Evolutionary conservation across 2,888 invertebrate genomes (phyloP).

Genomic region (Pheosia gnoma): DNA sequence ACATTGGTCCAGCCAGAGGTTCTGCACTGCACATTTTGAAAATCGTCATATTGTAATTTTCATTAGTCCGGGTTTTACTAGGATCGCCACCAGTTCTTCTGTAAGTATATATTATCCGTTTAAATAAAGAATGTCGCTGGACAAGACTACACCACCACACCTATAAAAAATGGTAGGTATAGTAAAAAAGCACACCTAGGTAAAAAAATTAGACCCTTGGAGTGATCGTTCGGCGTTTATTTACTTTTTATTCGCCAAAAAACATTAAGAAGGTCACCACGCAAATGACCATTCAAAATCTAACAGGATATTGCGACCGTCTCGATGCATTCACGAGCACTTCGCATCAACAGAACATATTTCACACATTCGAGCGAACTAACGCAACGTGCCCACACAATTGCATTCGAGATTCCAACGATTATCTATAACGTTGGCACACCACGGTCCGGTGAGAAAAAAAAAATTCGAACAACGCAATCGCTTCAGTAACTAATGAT

Average conservation of each 20-base stretch:
- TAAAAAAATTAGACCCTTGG: too few species aligned
- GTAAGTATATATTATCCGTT: too few species aligned
- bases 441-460: conserved; percentile 43
- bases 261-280: neutral
- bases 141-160: too few species aligned
- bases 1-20: too few species aligned
- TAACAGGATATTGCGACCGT: conserved; percentile 20
- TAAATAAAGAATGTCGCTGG: too few species aligned
- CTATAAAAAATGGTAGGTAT: too few species aligned
- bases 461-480: conserved; percentile 30
- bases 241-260: neutral
- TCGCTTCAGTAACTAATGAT: conserved; percentile 42
- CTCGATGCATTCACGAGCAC: conserved; percentile 21
- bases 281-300: conserved; percentile 1
- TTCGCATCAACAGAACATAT: conserved; percentile 30
- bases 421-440: conserved; percentile 38
- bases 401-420: conserved; percentile 34
- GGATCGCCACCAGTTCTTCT: too few species aligned
- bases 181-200: too few species aligned
- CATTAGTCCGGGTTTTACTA: too few species aligned
- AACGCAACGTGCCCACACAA: conserved; percentile 10
- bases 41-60: too few species aligned
- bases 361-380: conserved; percentile 36
- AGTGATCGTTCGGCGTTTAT: too few species aligned
- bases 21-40: too few species aligned